These are phyloP conservation scores for Calycopis cecrops DNA, from an alignment of 1,140 invertebrate genomes.

Conservation along the genomic window DNA sequence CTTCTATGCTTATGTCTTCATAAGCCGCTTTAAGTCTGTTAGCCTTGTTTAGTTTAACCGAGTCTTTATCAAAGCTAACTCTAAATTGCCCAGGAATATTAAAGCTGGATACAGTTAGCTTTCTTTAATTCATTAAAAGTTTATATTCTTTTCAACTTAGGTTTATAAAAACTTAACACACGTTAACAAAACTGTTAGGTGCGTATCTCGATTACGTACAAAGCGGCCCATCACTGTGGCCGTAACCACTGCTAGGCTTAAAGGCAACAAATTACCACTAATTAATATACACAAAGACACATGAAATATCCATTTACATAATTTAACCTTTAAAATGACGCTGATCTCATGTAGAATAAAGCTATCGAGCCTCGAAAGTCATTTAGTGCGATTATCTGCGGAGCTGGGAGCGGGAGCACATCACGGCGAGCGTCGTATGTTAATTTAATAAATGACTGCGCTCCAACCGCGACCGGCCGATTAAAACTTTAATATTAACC, in stretches of 20 bases:
- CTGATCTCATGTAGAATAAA: constrained; percentile 23
- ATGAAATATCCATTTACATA: constrained; percentile 12
- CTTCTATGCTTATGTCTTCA: no score
- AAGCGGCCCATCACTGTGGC: background rate
- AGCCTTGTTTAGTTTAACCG: no score
- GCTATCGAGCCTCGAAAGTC: constrained; percentile 47
- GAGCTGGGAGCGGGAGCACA: constrained; percentile 37
- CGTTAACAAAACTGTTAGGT: no score
- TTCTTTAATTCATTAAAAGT: no score
- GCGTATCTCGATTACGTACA: background rate
- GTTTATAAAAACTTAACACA: no score
- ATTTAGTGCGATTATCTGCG: constrained; percentile 67
- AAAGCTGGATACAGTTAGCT: no score
- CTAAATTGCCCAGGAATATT: no score
- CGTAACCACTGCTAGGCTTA: constrained; percentile 1
- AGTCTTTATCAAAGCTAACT: no score
- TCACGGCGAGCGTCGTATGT: constrained; percentile 53
- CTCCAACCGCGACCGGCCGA: constrained; percentile 23
- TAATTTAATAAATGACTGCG: constrained; percentile 64
- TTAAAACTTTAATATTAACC: constrained; percentile 34
- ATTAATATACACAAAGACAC: constrained; percentile 12
- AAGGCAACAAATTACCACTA: constrained; percentile 7
- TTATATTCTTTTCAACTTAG: no score
- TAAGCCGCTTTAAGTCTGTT: no score
- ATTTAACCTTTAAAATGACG: constrained; percentile 11